Evolutionary conservation across 2,888 invertebrate genomes (phyloP).

Genomic region (Latrodectus elegans): DNA sequence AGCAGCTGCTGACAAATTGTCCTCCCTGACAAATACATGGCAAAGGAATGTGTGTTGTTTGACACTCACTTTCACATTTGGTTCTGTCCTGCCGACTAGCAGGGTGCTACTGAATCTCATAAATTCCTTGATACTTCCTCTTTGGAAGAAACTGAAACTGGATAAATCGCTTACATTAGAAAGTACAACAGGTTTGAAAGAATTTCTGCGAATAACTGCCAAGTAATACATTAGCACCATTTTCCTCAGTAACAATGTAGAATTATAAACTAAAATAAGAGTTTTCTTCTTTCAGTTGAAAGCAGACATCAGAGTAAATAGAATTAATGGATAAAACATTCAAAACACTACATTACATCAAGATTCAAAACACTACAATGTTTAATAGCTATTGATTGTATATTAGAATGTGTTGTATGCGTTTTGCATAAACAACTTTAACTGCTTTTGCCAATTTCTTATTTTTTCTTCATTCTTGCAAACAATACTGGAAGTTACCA

Average conservation of each 20-base stretch:
- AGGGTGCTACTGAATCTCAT: constrained; percentile 27
- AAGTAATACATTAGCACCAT: constrained; percentile 47
- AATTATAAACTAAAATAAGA: not conserved
- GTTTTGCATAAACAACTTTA: no score
- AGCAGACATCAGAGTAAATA: no score
- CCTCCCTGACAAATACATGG: constrained; percentile 8
- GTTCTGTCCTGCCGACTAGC: constrained; percentile 33
- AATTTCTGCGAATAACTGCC: constrained; percentile 17
- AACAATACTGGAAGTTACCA: no score
- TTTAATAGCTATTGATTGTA: no score
- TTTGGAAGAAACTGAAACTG: constrained; percentile 25
- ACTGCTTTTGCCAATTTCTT: no score
- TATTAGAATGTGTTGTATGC: no score
- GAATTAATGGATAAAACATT: no score
- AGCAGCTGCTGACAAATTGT: constrained; percentile 32
- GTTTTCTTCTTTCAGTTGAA: not conserved
- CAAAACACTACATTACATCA: no score
- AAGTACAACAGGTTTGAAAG: constrained; percentile 17
- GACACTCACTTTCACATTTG: constrained; percentile 16
- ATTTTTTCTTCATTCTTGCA: no score
- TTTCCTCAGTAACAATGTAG: not conserved
- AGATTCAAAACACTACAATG: no score
- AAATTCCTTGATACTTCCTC: constrained; percentile 30
- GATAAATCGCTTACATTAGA: constrained; percentile 14
- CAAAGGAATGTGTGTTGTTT: constrained; percentile 29